Evolutionary conservation across 2,113 vertebrate species (phyloP), one percentile per base, ranked within the genome.

Genomic region (Sturnira hondurensis): DNA sequence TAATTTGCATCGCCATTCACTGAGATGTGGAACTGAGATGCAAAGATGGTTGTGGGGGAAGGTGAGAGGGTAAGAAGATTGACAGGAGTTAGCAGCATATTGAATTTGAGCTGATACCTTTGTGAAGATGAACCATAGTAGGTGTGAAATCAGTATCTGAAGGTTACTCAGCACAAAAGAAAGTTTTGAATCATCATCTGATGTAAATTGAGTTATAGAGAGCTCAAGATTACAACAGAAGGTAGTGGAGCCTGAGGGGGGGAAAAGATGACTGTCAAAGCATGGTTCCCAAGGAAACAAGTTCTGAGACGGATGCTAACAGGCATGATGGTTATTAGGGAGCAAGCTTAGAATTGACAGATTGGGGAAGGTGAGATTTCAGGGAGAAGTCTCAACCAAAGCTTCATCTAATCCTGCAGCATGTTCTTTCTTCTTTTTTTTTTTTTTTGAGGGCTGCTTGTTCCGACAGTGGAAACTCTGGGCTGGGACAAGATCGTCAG

Each of bases 381-480:
- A 54, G 12, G 17, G 7, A 63, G 45, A 41, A n/a, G 22, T 33
- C 31, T 77, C 83, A 83, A 1, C 4, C 19, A 17, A 70, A 96
- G 61, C n/a, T 56, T 74, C 47, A 31, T 22, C 33, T 82, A 56
- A 58, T 14, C 36, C n/a, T 45, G 36, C 8, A 45, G 13, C 17
- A 10, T n/a, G n/a, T n/a, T n/a, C n/a, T n/a, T n/a, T n/a, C n/a
- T n/a, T n/a, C n/a, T n/a, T n/a, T n/a, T n/a, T n/a, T n/a, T n/a
- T n/a, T n/a, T n/a, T n/a, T n/a, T n/a, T n/a, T 2, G 3, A 28
- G 31, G n/a, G 11, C 10, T 1, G 1, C 8, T 14, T 3, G 19
- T 68, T 43, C 24, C 14, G 0, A 33, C n/a, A 67, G 36, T 70
- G 4, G n/a, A 5, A 4, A 52, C 33, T 17, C 19, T 19, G 56